Base-by-base conservation (phyloP, 2,888 invertebrate species). In the Diachrysia chrysitis region DNA sequence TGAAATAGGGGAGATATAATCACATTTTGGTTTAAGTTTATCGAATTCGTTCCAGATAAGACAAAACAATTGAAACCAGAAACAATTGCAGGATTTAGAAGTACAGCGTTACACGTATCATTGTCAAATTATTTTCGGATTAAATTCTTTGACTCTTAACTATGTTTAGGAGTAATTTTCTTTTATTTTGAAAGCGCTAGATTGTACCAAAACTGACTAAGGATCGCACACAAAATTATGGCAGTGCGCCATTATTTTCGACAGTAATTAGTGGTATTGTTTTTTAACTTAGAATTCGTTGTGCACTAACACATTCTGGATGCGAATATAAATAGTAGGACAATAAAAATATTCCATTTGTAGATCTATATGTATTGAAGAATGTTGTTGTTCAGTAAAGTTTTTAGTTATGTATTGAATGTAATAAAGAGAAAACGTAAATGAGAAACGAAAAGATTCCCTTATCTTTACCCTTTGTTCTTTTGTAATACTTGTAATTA, bases 381-480 rank as follows among this genome's bases (percentile, higher is more conserved):
- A 5, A n/a, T 42, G 42, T 42, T n/a, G 2, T 32, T 32, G 9
- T 32, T 32, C 32, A 32, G 32, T 32, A 9, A 9, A 32, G n/a
- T 5, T 42, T 5, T 16, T 16, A 42, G 1, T 2, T n/a, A 4
- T 42, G 42, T 7, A 42, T 42, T 42, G 5, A 42, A n/a, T 42
- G n/a, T 42, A n/a, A n/a, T 42, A n/a, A 5, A n/a, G n/a, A 6
- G n/a, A n/a, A 32, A 42, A 42, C n/a, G n/a, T n/a, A n/a, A 42
- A n/a, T n/a, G 10, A 42, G 42, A n/a, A 42, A 42, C n/a, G 16
- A 16, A 42, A 42, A 32, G 46, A 35, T 46, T 32, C 56, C 58
- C 57, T 61, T 63, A 77, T 73, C 56, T 71, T 12, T 35, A 57
- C 64, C 53, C 73, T 78, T 76, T 78, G 70, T 79, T 81, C 68